Evolutionary conservation across 2,113 vertebrate species (phyloP), one percentile per base, ranked within the genome.

Genomic region (Bagarius yarrelli): DNA sequence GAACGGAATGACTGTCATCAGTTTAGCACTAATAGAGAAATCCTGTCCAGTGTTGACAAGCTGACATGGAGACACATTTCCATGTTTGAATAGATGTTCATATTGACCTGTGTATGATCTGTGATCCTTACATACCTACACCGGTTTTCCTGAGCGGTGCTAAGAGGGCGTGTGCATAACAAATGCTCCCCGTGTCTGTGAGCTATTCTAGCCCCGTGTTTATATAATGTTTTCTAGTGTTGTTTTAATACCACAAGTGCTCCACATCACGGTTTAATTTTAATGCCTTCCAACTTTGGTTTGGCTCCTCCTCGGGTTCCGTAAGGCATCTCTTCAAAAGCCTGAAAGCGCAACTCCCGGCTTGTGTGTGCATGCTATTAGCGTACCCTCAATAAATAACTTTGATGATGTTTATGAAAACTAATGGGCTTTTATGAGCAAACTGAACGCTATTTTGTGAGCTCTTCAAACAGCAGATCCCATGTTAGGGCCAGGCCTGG

Each of bases 331-430:
- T 83, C 92, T 93, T 93, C 94, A 96, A 92, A 93, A 94, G 95
- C 86, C 85, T 85, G 86, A 61, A 18, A 63, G 88, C 83, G 61
- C 30, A 85, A 83, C 88, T 82, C 86, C 91, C 92, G 93, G 92
- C 91, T 73, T 84, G 85, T 88, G 88, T 91, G 90, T 94, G 90
- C 93, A 89, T 93, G 94, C 81, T 88, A 86, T 91, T 63, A 86
- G 92, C 90, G 94, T 93, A 94, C 92, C 91, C 93, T 79, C 90
- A 92, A 95, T 95, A 95, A 96, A 96, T 96, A 95, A 94, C 93
- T 93, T 91, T 91, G 91, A 91, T 93, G 77, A 87, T 97, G 95
- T 99, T 98, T 98, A 96, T 91, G 95, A 92, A 94, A 94, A 87
- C 87, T 90, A 94, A 94, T 91, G 88, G 89, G 88, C 89, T 88